Evolutionary conservation across 2,113 vertebrate genomes (phyloP).

Genomic region (Amblyopsis rosae): DNA sequence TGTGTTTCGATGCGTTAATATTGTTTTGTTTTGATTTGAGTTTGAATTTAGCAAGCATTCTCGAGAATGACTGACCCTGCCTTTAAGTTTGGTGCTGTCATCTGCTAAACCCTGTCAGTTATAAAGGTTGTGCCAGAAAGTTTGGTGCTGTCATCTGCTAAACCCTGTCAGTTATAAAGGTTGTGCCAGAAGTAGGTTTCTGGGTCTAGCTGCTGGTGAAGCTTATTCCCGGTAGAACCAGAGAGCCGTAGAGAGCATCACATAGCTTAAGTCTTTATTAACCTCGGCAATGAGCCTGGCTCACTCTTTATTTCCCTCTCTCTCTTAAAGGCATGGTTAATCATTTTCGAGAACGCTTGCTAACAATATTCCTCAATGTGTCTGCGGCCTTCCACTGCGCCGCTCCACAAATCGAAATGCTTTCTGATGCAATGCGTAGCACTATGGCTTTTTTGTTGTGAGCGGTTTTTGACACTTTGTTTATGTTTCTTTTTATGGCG

Average conservation of each 20-base stretch:
- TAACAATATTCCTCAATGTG: too few species aligned
- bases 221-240: slow-evolving; percentile 45
- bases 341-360: too few species aligned
- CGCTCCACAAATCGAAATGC: too few species aligned
- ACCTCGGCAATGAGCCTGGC: slow-evolving; percentile 67
- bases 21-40: too few species aligned
- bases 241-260: slow-evolving; percentile 16
- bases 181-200: slow-evolving; percentile 73
- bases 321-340: background rate
- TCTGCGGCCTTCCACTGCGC: too few species aligned
- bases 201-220: slow-evolving; percentile 60
- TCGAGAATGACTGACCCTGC: too few species aligned
- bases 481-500: too few species aligned
- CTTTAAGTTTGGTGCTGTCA: slow-evolving; percentile 7
- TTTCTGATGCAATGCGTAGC: too few species aligned
- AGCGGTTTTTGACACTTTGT: too few species aligned
- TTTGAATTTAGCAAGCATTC: too few species aligned
- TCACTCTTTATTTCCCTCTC: background rate
- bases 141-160: slow-evolving; percentile 29
- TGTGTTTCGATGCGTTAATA: too few species aligned
- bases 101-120: slow-evolving; percentile 44
- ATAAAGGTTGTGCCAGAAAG: slow-evolving; percentile 47
- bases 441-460: too few species aligned
- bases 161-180: slow-evolving; percentile 45
- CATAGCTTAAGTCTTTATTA: slow-evolving; percentile 47